Percentiles rank a stretch among this genome's conserved stretches.
Evolutionary conservation across 2,797 vertebrate species (phyloP).

Genomic region (Falco berigora): DNA sequence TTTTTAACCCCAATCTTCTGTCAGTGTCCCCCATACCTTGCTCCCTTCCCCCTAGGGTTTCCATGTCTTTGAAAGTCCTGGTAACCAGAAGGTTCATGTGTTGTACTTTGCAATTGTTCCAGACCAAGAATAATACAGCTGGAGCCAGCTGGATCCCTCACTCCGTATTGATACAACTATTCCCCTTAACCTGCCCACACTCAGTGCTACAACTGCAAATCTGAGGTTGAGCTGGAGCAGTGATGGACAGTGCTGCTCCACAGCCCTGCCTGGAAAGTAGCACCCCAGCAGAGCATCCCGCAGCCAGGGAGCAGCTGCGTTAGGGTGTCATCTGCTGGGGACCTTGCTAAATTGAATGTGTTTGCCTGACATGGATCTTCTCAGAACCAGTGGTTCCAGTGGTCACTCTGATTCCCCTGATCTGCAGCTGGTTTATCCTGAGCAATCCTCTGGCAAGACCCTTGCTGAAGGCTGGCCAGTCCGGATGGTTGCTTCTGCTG

Average conservation of each 20-base stretch:
- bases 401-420: neutral
- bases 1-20: neutral
- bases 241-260: neutral
- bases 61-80: slow-evolving; percentile 41
- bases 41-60: neutral
- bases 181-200: slow-evolving; percentile 54
- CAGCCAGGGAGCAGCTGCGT: neutral
- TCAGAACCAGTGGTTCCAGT: neutral
- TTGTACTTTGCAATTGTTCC: slow-evolving; percentile 30
- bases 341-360: neutral
- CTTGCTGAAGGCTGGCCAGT: neutral
- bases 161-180: slow-evolving; percentile 51
- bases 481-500: neutral
- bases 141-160: slow-evolving; percentile 47
- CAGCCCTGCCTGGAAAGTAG: neutral
- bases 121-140: slow-evolving; percentile 55
- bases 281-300: neutral
- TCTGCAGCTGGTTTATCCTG: neutral
- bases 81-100: slow-evolving; percentile 55
- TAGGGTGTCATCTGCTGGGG: neutral
- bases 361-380: neutral
- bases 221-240: neutral
- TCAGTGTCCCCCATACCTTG: neutral
- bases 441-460: neutral
- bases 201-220: slow-evolving; percentile 34